Evolutionary conservation across 2,797 vertebrate species (phyloP), one percentile per base, ranked within the genome.

Genomic region (Pempheris klunzingeri): DNA sequence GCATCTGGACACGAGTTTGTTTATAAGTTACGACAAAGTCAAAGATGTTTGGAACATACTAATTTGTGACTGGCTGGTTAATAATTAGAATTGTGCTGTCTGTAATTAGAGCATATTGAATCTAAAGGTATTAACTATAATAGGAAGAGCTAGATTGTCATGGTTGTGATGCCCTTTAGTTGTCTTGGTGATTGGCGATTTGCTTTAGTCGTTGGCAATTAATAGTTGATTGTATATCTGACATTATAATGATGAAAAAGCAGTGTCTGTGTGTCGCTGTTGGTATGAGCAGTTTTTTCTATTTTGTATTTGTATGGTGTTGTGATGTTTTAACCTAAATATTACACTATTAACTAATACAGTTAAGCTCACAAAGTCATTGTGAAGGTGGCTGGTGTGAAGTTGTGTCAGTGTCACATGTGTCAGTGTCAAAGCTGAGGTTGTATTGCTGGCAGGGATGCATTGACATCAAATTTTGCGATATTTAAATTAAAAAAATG

Each of bases 41-140:
- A 61, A 39, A 61, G 38, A 55, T 43, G 1, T 72, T 65, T 54
- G 2, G 3, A 12, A 66, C 30, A 24, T 71, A 22, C 63, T 62
- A n/a, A 82, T 82, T 61, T 76, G 38, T 69, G 30, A 76, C 69
- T n/a, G 63, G 26, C 46, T 44, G 11, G 34, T 59, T 71, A 63
- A 59, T 72, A 77, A 78, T 81, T 64, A 39, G 24, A 41, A 62
- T 39, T 50, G 49, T 1, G 20, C 36, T 41, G 34, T 39, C 30
- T 28, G 3, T 47, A 57, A 68, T 50, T 18, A 68, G 43, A 82
- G 70, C 41, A 75, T 28, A 71, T 52, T 72, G 44, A 18, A 63
- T 71, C 15, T 55, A 13, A 83, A 70, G 30, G 47, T 47, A 46
- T 63, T 63, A 76, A 6, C 36, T 11, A 14, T 68, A 62, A 49